Percentiles rank a stretch among this genome's conserved stretches.
Conservation (phyloP, 1,140 invertebrate genomes). For the Lordiphosa clarofinis region DNA sequence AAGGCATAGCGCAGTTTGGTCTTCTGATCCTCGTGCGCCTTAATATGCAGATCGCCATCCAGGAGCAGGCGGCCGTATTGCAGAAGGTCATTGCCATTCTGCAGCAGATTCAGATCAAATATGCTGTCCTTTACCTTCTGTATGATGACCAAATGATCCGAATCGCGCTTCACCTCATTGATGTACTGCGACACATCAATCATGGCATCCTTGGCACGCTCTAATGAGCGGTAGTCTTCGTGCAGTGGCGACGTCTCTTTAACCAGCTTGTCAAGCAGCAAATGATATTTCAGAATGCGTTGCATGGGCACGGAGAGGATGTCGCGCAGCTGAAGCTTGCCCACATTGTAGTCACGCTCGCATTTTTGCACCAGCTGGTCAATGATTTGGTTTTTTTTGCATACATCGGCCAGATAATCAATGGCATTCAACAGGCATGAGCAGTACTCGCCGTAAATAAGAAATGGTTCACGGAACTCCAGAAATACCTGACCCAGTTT, state of each 20-base stretch:
- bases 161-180: conserved; percentile 98
- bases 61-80: conserved; percentile 94
- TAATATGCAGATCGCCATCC: conserved; percentile 96
- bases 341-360: conserved; percentile 95
- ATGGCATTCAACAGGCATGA: conserved; percentile 93
- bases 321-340: conserved; percentile 95
- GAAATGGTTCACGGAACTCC: conserved; percentile 92
- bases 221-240: conserved; percentile 90
- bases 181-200: conserved; percentile 97
- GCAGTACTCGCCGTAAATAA: conserved; percentile 97
- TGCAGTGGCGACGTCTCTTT: conserved; percentile 92
- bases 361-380: conserved; percentile 84
- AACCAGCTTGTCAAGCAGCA: conserved; percentile 94
- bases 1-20: conserved; percentile 94
- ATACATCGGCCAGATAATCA: conserved; percentile 87
- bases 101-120: conserved; percentile 87
- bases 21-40: conserved; percentile 93
- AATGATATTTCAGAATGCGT: conserved; percentile 97
- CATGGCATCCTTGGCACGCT: conserved; percentile 97
- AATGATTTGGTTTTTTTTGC: conserved; percentile 81
- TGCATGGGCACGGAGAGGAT: conserved; percentile 99
- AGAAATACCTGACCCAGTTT: conserved; percentile 90
- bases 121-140: conserved; percentile 93
- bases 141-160: conserved; percentile 94
- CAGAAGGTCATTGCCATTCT: conserved; percentile 88